Evolutionary conservation across 53 echinoderm and acorn worm species (phyloP).

Genomic region (Paelopatides confundens): DNA sequence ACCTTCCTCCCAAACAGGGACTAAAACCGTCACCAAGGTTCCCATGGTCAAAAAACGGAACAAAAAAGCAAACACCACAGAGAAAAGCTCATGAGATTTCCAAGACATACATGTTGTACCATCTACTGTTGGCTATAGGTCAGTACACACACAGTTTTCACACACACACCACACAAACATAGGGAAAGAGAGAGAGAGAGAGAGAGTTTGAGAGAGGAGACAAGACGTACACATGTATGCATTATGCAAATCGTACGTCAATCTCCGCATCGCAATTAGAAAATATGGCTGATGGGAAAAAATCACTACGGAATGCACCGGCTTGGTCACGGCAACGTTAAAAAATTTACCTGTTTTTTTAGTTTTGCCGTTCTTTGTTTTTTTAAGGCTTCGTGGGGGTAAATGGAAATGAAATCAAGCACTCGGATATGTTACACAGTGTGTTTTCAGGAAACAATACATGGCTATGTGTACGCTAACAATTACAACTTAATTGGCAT

Average conservation of each 20-base stretch:
- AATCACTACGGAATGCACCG: slow-evolving; percentile 30
- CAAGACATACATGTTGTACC: slow-evolving; percentile 14
- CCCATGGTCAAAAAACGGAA: slow-evolving; percentile 29
- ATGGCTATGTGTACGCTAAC: background rate
- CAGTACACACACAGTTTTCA: background rate
- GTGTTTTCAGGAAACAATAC: background rate
- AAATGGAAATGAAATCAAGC: background rate
- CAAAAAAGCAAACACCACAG: background rate
- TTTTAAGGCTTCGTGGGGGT: background rate
- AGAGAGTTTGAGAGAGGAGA: too few species aligned
- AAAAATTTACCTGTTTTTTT: slow-evolving; percentile 21
- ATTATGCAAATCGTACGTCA: slow-evolving; percentile 41
- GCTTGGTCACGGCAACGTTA: background rate
- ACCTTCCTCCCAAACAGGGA: slow-evolving; percentile 45
- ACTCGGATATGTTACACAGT: background rate
- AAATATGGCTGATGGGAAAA: slow-evolving; percentile 25
- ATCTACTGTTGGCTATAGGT: background rate
- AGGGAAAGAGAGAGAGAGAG: background rate
- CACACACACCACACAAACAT: slow-evolving; percentile 1
- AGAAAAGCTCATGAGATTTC: slow-evolving; percentile 6
- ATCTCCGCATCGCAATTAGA: slow-evolving; percentile 39
- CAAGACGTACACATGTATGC: slow-evolving; percentile 26
- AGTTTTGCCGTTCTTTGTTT: background rate
- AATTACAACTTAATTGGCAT: background rate
- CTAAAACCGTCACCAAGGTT: slow-evolving; percentile 40